Evolutionary conservation across 2,888 invertebrate species (phyloP).

Genomic region (Embidobia sp.): DNA sequence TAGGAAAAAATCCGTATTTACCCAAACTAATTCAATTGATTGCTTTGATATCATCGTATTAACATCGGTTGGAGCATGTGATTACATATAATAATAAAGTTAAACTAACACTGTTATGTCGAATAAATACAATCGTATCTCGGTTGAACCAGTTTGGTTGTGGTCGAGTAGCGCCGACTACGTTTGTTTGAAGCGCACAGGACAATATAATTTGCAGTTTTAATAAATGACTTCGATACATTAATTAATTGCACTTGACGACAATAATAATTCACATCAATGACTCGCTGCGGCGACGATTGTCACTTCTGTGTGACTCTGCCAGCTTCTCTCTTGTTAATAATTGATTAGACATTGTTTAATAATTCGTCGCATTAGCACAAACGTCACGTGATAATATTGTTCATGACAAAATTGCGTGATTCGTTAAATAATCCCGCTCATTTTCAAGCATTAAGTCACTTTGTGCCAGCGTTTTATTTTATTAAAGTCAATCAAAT

Average conservation of each 20-base stretch:
- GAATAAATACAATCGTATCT: slow-evolving; percentile 36
- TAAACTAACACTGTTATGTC: slow-evolving; percentile 15
- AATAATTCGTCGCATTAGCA: slow-evolving; percentile 29
- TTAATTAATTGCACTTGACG: slow-evolving; percentile 44
- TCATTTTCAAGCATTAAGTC: too few relatives aligned
- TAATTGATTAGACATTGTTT: slow-evolving; percentile 40
- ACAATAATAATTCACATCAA: slow-evolving; percentile 44
- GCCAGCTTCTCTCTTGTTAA: slow-evolving; percentile 34
- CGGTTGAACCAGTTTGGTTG: slow-evolving; percentile 34
- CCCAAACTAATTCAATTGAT: too few relatives aligned
- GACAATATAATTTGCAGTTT: slow-evolving; percentile 48
- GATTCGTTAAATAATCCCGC: too few relatives aligned
- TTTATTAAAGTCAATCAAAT: too few relatives aligned
- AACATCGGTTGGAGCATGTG: too few relatives aligned
- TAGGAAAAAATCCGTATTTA: too few relatives aligned
- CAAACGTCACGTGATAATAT: slow-evolving; percentile 3
- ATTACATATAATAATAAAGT: slow-evolving; percentile 37
- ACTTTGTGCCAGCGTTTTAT: too few relatives aligned
- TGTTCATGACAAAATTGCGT: slow-evolving; percentile 3
- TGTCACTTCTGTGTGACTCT: slow-evolving; percentile 36
- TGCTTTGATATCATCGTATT: too few relatives aligned
- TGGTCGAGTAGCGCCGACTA: slow-evolving; percentile 7
- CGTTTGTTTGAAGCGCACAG: slow-evolving; percentile 22
- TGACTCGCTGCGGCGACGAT: slow-evolving; percentile 29
- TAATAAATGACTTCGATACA: slow-evolving; percentile 45